These are phyloP conservation scores for Dusona sp. DNA, from an alignment of 2,888 invertebrate species.

Conservation along the genomic window DNA sequence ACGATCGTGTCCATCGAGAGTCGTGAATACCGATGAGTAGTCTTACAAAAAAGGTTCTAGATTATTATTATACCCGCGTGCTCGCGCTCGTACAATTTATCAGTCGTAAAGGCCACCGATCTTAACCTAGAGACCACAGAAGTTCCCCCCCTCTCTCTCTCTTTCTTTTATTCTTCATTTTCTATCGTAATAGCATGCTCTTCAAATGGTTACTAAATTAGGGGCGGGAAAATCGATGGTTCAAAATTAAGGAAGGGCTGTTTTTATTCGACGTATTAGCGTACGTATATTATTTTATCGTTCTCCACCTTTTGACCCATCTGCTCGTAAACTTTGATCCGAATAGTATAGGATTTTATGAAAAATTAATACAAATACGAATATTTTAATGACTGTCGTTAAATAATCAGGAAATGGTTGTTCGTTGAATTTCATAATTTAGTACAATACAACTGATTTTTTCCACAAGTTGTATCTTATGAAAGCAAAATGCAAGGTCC, in stretches of 20 bases:
- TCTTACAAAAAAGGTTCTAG: slow-evolving; percentile 14
- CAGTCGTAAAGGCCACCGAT: slow-evolving; percentile 44
- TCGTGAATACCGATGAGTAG: slow-evolving; percentile 47
- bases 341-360: slow-evolving; percentile 28
- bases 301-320: background rate
- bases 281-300: background rate
- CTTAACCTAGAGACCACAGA: slow-evolving; percentile 5
- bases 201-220: background rate
- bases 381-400: background rate
- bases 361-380: slow-evolving; percentile 7
- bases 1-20: slow-evolving; percentile 52
- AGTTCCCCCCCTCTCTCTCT: background rate
- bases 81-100: slow-evolving; percentile 56
- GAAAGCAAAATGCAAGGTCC: background rate
- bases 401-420: background rate
- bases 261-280: background rate
- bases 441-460: slow-evolving; percentile 1
- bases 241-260: background rate
- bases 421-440: background rate
- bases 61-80: slow-evolving; percentile 46
- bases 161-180: background rate
- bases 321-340: background rate
- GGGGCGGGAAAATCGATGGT: slow-evolving; percentile 6
- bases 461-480: background rate
- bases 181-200: background rate